A percentile compares a stretch with the other conserved stretches of the same genome.
Conservation (phyloP, 2,113 vertebrate genomes). For the Picathartes gymnocephalus region DNA sequence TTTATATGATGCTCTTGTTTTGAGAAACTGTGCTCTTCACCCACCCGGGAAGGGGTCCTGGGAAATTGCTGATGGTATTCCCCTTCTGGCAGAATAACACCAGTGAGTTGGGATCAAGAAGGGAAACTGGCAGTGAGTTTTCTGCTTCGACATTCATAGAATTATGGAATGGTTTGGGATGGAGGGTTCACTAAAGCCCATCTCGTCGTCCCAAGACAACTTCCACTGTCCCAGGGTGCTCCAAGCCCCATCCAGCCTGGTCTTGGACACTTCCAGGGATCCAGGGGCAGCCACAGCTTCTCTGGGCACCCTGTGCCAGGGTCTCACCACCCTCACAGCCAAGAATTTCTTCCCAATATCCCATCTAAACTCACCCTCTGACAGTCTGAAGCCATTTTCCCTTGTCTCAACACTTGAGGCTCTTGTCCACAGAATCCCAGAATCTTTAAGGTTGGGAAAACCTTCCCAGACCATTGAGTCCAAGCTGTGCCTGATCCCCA, state of each 20-base stretch:
- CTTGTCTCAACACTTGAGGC: not conserved
- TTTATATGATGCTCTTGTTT: not conserved
- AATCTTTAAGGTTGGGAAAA: not conserved
- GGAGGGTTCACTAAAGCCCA: not conserved
- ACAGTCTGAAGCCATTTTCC: not conserved
- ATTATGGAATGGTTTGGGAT: not conserved
- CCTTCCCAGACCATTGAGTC: rapidly evolving
- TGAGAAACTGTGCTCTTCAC: not conserved
- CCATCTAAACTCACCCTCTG: not conserved
- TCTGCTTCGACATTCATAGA: not conserved
- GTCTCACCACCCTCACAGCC: rapidly evolving
- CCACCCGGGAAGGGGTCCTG: not conserved
- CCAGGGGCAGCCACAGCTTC: not conserved
- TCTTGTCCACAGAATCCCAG: not conserved
- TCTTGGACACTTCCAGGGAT: not conserved
- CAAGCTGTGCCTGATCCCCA: rapidly evolving
- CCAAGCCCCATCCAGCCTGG: rapidly evolving
- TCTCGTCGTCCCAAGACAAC: rapidly evolving
- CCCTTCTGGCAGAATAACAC: not conserved
- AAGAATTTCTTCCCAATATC: not conserved
- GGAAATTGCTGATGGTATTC: not conserved
- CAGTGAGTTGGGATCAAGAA: not conserved
- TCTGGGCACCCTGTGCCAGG: not conserved
- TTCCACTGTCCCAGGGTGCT: rapidly evolving
- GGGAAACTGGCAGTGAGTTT: not conserved